Base-by-base conservation (phyloP, 1,140 invertebrate species). In the Drosophila auraria region DNA sequence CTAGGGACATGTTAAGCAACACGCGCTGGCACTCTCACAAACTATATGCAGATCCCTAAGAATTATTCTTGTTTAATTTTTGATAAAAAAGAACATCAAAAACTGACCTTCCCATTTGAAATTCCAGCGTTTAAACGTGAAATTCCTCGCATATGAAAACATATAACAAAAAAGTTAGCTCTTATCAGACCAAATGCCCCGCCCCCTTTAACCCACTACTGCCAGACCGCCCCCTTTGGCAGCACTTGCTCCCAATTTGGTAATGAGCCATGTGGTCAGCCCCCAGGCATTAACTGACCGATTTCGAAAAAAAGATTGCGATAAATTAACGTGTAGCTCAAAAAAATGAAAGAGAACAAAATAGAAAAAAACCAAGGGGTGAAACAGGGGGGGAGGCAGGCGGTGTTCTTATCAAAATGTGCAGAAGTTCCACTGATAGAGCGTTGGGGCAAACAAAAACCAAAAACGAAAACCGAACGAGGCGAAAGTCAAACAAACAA, bases 401-500 rank as follows among this genome's bases (percentile, higher is more conserved):
- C 15, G 45, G 23, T 23, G 33, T 57, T 75, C 75, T 78, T 78
- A 78, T 78, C 75, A 78, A 42, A 78, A 78, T 56, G 44, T 78
- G 64, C 75, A 78, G 75, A 78, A 78, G 50, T 78, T 78, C 75
- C 51, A 47, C 75, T 78, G 75, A 78, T 78, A 78, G 66, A 36
- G 66, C 36, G 44, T 40, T 17, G 56, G 38, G 49, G 68, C 47
- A 60, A 74, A 73, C 71, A 78, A 65, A 60, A 78, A 69, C 51
- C 30, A 53, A 70, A 70, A 71, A 66, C 71, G 45, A 77, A 73
- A 68, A 36, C 57, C 45, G 58, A 77, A 77, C 63, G 56, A 66
- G 70, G 50, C 76, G 78, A 87, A 78, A 69, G 80, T 57, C 80
- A 82, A 87, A 82, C 72, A 87, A 87, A 87, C 82, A 73, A 38